Base-by-base conservation (phyloP, 1,140 invertebrate species). In the Parasteatoda tepidariorum region DNA sequence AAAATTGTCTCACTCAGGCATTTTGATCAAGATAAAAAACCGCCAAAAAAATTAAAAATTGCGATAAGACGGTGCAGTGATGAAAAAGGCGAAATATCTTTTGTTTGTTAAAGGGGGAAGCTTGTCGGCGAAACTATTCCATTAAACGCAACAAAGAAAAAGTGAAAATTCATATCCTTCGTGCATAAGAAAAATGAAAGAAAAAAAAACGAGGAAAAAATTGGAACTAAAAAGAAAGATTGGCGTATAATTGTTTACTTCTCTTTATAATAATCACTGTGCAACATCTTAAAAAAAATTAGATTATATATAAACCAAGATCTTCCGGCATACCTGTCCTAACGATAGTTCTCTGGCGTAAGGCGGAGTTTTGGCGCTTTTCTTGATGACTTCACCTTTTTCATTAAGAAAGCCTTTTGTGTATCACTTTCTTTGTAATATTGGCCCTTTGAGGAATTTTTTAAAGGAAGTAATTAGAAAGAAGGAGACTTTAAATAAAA, bases 101-200 rank as follows among this genome's bases (percentile, higher is more conserved):
- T 64, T 64, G 61, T 64, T 33, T 64, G 61, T 64, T 6, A 76
- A 30, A 62, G 24, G 48, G 33, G 64, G 64, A 76, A 76, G 64
- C 33, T 76, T 76, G 74, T 59, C 74, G 57, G 55, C 74, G 74
- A 76, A 76, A 76, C 74, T 76, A 76, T 76, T 76, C 74, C 59
- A 76, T 76, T 76, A 76, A 76, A 66, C 62, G 64, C 61, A 76
- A 76, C 74, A 76, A 76, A 76, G 74, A 31, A 41, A 59, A n/a
- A 15, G 11, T n/a, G 6, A 74, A 74, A 41, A 55, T 74, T 38
- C 71, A 38, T 48, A 57, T 38, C 30, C 54, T 61, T 74, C 22
- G 11, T 15, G 31, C 22, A 61, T 15, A 34, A 61, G 30, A 22
- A 28, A 13, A 34, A 13, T 15, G 24, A 0, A 26, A 15, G 2